Conservation (phyloP, 1,140 invertebrate genomes). For the Battus philenor region DNA sequence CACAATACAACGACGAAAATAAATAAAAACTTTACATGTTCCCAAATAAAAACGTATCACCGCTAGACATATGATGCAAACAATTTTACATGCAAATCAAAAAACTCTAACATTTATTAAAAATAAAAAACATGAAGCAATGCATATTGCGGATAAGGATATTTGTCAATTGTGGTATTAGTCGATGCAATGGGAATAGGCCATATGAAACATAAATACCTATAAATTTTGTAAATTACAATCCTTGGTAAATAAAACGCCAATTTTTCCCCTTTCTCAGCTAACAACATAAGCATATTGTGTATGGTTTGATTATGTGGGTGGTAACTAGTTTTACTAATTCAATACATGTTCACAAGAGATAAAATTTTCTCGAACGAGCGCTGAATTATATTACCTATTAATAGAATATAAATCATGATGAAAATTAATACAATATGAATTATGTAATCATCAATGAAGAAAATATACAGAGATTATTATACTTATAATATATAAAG, state of each 20-base stretch:
- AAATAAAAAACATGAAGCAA: slow-evolving; percentile 51
- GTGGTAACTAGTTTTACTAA: too few species aligned
- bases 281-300: slow-evolving; percentile 30
- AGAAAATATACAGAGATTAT: too few species aligned
- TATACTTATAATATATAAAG: too few species aligned
- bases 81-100: slow-evolving; percentile 70
- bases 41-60: slow-evolving; percentile 32
- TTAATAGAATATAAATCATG: too few species aligned
- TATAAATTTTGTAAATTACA: slow-evolving; percentile 31
- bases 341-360: too few species aligned
- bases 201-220: slow-evolving; percentile 54
- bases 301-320: slow-evolving; percentile 20
- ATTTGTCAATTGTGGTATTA: slow-evolving; percentile 25
- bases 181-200: slow-evolving; percentile 53
- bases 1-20: slow-evolving; percentile 34
- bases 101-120: slow-evolving; percentile 42
- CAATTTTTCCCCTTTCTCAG: slow-evolving; percentile 35
- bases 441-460: too few species aligned
- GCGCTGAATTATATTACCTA: too few species aligned
- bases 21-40: slow-evolving; percentile 30
- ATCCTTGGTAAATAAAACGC: slow-evolving; percentile 23
- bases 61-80: slow-evolving; percentile 57
- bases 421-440: too few species aligned
- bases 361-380: too few species aligned
- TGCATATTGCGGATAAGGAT: slow-evolving; percentile 45